Conservation (phyloP, 1,140 invertebrate genomes). For the Danaus plexippus region DNA sequence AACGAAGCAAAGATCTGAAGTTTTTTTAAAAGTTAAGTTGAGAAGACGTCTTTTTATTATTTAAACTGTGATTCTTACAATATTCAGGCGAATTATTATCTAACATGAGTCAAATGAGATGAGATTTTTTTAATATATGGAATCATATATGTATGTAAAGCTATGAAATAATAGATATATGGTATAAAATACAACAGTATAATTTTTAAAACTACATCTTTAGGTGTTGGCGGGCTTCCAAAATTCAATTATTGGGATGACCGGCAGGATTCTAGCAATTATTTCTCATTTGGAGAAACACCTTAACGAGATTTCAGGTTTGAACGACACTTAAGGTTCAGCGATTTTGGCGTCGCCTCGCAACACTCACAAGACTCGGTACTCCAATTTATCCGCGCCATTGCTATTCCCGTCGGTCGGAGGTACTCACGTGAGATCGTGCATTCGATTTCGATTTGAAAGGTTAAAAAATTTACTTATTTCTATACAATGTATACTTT, state of each 20-base stretch:
- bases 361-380: conserved; percentile 5
- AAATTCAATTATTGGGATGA: conserved; percentile 59
- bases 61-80: background rate
- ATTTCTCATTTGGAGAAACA: conserved; percentile 56
- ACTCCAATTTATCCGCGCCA: conserved; percentile 38
- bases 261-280: conserved; percentile 21
- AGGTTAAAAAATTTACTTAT: no score
- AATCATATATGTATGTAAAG: no score
- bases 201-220: no score
- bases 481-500: no score
- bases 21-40: conserved; percentile 20
- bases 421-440: no score
- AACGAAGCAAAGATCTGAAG: conserved; percentile 16
- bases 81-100: no score
- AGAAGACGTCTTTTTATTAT: conserved; percentile 11
- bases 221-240: conserved; percentile 46
- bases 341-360: conserved; percentile 41
- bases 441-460: no score
- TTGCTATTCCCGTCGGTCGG: conserved; percentile 2
- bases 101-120: no score
- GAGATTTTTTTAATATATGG: no score
- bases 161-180: no score
- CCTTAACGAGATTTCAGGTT: conserved; percentile 51
- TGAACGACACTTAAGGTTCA: conserved; percentile 42
- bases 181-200: no score